Conservation (phyloP, 2,797 vertebrate genomes). For the Sylvia borin region DNA sequence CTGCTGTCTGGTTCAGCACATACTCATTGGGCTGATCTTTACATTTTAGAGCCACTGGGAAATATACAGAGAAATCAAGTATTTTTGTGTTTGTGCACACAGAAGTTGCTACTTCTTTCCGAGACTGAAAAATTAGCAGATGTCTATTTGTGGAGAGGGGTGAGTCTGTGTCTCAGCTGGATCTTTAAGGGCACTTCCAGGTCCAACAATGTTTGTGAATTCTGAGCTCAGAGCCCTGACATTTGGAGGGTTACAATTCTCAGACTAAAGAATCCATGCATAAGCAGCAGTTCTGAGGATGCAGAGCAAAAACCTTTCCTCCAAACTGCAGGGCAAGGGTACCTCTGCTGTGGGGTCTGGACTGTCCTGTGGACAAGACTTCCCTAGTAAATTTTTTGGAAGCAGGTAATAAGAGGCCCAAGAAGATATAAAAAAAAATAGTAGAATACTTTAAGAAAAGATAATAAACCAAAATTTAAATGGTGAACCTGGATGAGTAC, state of each 20-base stretch:
- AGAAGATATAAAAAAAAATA: not conserved
- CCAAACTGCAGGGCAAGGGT: not conserved
- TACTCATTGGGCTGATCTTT: not conserved
- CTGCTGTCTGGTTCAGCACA: not conserved
- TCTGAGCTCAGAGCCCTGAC: not conserved
- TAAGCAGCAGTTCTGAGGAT: not conserved
- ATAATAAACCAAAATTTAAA: not conserved
- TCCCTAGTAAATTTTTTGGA: not conserved
- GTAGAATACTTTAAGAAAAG: not conserved
- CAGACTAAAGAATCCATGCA: not conserved
- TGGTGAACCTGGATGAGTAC: not conserved
- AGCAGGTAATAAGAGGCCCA: not conserved
- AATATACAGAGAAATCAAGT: not conserved
- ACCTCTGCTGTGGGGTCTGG: not conserved
- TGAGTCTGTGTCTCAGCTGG: not conserved
- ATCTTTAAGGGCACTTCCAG: not conserved
- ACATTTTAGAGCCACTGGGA: not conserved
- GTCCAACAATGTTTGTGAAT: not conserved
- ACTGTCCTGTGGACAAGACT: not conserved
- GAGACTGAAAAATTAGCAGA: not conserved
- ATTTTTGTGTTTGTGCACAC: not conserved
- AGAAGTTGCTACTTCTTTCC: not conserved
- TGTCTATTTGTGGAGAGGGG: not conserved
- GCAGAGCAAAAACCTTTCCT: not conserved
- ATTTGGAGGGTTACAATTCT: not conserved